Base-by-base conservation (phyloP, 2,888 invertebrate species). In the Cabera pusaria region DNA sequence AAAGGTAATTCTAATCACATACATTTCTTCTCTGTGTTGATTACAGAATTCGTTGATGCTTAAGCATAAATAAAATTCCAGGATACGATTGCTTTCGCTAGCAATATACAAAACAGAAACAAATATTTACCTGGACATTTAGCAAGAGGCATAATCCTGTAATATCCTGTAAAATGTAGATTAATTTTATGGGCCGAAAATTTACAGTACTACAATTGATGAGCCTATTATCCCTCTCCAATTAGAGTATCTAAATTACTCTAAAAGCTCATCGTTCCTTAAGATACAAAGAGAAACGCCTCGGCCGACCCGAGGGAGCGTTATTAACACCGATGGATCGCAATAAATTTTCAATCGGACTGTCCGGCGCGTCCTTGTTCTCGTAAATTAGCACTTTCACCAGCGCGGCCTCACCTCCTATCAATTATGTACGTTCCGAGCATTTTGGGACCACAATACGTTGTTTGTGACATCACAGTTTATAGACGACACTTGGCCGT, bases 1-100 rank as follows among this genome's bases (percentile, higher is more conserved):
- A 53, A 99, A 99, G 92, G 96, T 95, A 81, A 14, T 14, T 14
- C 4, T 14, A 14, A 14, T 14, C n/a, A n/a, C n/a, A n/a, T n/a
- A n/a, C n/a, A n/a, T n/a, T n/a, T n/a, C n/a, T n/a, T n/a, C n/a
- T n/a, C n/a, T n/a, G n/a, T n/a, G n/a, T n/a, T n/a, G n/a, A n/a
- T n/a, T n/a, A n/a, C n/a, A n/a, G n/a, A n/a, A n/a, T n/a, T n/a
- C n/a, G n/a, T n/a, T n/a, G n/a, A n/a, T n/a, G n/a, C n/a, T n/a
- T n/a, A n/a, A n/a, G n/a, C n/a, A n/a, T n/a, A n/a, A n/a, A n/a
- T n/a, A n/a, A n/a, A n/a, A n/a, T n/a, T n/a, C n/a, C n/a, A n/a
- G n/a, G n/a, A n/a, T n/a, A n/a, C n/a, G n/a, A n/a, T n/a, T n/a
- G n/a, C n/a, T n/a, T n/a, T n/a, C n/a, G n/a, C n/a, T n/a, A n/a